These are phyloP conservation scores for Heterodera carotae DNA, from an alignment of 1,140 invertebrate genomes.

Conservation along the genomic window DNA sequence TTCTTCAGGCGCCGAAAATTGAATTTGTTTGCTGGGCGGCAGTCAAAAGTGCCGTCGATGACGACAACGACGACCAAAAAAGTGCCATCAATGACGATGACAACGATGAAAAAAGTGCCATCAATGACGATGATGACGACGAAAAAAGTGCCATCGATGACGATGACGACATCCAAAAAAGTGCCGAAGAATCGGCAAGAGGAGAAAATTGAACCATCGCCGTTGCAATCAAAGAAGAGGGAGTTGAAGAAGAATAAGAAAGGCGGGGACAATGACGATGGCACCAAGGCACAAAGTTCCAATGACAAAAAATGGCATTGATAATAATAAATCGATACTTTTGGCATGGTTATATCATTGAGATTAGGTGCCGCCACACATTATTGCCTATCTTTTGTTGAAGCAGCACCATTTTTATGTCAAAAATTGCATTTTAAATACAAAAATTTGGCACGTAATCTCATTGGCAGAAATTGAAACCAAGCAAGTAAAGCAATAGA, in stretches of 20 bases:
- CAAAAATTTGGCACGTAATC: neutral
- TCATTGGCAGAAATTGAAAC: neutral
- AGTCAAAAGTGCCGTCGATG: neutral
- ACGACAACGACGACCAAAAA: neutral
- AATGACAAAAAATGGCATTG: neutral
- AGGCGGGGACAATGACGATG: neutral
- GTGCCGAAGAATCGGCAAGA: neutral
- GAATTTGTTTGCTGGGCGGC: neutral
- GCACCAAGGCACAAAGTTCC: neutral
- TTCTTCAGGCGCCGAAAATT: constrained; percentile 4
- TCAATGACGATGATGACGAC: no score
- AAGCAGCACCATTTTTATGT: neutral
- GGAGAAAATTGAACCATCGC: no score
- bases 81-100: no score
- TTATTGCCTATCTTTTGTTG: neutral
- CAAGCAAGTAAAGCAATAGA: no score
- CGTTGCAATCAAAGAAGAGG: no score
- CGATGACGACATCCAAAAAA: neutral
- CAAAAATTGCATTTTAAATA: neutral
- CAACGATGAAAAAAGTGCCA: no score
- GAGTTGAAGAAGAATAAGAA: neutral
- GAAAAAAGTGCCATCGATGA: no score
- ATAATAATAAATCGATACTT: neutral
- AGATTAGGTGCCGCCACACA: neutral
- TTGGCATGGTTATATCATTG: neutral